Evolutionary conservation across 1,140 invertebrate species (phyloP).

Genomic region (Drosophila rufa): DNA sequence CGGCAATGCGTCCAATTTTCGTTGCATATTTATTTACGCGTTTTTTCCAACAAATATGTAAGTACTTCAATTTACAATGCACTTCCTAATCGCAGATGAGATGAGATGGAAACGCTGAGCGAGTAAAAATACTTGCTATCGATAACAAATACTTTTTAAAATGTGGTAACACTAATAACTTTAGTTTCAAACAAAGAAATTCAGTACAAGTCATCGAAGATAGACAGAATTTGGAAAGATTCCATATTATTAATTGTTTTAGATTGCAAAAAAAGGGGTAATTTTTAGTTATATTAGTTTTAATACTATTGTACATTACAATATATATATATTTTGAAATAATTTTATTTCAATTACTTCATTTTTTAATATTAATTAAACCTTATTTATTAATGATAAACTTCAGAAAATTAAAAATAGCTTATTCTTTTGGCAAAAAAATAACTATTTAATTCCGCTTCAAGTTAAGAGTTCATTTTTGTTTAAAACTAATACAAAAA

Average conservation of each 20-base stretch:
- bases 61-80: conserved; percentile 8
- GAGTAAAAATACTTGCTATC: not conserved
- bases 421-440: too few relatives aligned
- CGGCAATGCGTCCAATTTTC: not conserved
- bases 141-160: not conserved
- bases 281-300: too few relatives aligned
- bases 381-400: too few relatives aligned
- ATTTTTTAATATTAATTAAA: too few relatives aligned
- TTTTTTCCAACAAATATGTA: not conserved
- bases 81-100: not conserved
- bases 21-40: not conserved
- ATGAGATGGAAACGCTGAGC: not conserved
- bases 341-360: too few relatives aligned
- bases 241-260: not conserved
- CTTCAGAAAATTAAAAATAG: too few relatives aligned
- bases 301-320: too few relatives aligned
- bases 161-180: conserved; percentile 2
- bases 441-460: too few relatives aligned
- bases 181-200: not conserved
- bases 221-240: not conserved
- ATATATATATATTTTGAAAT: too few relatives aligned
- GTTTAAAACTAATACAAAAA: too few relatives aligned
- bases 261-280: too few relatives aligned
- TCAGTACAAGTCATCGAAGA: not conserved
- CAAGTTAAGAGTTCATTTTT: too few relatives aligned